Conservation (phyloP, 35 echinoderm and acorn worm genomes). For the Stichopus chloronotus region DNA sequence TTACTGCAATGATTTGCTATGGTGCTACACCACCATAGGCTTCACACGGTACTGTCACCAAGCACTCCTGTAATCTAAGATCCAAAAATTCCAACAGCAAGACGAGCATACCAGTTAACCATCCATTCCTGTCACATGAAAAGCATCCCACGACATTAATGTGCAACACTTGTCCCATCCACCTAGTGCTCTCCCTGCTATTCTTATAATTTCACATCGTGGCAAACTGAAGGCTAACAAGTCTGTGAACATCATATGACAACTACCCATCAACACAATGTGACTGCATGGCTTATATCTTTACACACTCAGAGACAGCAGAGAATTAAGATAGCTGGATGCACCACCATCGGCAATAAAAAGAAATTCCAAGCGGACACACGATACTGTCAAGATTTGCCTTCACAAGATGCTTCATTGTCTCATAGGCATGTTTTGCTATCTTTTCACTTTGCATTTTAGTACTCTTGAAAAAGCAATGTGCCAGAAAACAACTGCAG, state of each 20-base stretch:
- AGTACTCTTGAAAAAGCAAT: conserved; percentile 36
- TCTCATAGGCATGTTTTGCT: conserved; percentile 43
- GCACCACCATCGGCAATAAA: conserved; percentile 16
- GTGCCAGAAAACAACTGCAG: conserved; percentile 37
- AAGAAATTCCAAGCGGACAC: conserved; percentile 21
- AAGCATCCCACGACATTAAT: no score
- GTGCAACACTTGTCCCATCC: no score
- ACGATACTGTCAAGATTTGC: conserved; percentile 19
- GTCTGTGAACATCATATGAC: neutral
- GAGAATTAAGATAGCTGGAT: conserved; percentile 5
- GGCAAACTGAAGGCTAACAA: neutral
- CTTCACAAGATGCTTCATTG: neutral
- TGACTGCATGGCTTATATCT: neutral
- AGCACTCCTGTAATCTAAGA: no score
- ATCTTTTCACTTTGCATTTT: conserved; percentile 41
- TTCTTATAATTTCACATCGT: neutral
- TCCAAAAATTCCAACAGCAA: no score
- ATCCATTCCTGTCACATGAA: no score
- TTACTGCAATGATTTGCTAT: no score
- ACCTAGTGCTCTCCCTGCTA: no score
- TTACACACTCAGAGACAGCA: neutral
- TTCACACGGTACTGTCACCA: no score
- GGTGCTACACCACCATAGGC: no score
- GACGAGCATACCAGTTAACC: no score
- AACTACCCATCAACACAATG: neutral